Conservation (phyloP, 2,888 invertebrate species). For the Clivina fossor region DNA sequence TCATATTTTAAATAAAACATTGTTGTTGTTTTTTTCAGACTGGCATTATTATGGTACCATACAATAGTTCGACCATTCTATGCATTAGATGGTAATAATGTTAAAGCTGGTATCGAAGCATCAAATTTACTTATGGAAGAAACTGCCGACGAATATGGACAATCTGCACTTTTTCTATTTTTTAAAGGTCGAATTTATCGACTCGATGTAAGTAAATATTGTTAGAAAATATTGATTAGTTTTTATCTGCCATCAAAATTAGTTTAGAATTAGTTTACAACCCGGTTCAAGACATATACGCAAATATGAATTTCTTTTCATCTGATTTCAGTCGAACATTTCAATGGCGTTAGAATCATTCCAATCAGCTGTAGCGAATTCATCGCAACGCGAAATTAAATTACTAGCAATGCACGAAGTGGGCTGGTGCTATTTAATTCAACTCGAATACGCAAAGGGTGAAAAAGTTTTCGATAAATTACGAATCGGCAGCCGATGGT, state of each 20-base stretch:
- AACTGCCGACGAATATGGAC: constrained; percentile 57
- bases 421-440: constrained; percentile 67
- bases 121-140: constrained; percentile 59
- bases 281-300: background rate
- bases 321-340: constrained; percentile 60
- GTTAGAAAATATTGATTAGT: background rate
- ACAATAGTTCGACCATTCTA: constrained; percentile 70
- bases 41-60: constrained; percentile 68
- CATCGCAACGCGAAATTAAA: constrained; percentile 65
- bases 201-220: constrained; percentile 56
- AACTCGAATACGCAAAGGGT: constrained; percentile 60
- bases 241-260: background rate
- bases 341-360: constrained; percentile 60
- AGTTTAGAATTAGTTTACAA: background rate
- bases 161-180: constrained; percentile 67
- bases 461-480: constrained; percentile 58
- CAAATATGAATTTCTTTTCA: too few species aligned
- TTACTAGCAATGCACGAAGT: constrained; percentile 62
- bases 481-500: constrained; percentile 65
- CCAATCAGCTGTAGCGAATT: constrained; percentile 59
- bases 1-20: constrained; percentile 21
- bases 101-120: constrained; percentile 60
- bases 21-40: constrained; percentile 49
- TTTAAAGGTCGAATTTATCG: constrained; percentile 65
- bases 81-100: constrained; percentile 63